These are phyloP conservation scores for Drymonia ruficornis DNA, from an alignment of 2,888 invertebrate species.

Conservation along the genomic window DNA sequence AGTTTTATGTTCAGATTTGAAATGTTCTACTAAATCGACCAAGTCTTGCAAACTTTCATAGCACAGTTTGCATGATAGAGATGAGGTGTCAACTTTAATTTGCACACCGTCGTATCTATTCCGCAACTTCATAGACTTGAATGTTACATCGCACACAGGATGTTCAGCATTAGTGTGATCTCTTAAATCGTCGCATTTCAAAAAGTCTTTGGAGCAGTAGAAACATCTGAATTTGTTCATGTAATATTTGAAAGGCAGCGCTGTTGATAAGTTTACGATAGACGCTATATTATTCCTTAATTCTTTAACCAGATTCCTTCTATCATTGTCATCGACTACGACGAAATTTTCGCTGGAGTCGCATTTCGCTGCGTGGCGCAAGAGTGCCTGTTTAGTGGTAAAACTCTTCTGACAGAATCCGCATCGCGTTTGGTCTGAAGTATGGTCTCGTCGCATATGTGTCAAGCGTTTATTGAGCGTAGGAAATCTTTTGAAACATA, in stretches of 20 bases:
- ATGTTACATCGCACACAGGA: constrained; percentile 60
- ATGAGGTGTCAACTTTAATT: constrained; percentile 66
- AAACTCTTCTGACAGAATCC: constrained; percentile 60
- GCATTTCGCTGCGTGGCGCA: constrained; percentile 63
- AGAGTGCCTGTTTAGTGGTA: constrained; percentile 59
- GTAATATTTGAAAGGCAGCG: constrained; percentile 69
- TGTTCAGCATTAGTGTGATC: constrained; percentile 62
- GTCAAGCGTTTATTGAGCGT: constrained; percentile 53
- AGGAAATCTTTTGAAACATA: constrained; percentile 63
- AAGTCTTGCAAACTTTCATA: constrained; percentile 48
- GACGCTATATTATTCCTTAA: constrained; percentile 59
- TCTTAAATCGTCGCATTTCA: constrained; percentile 59
- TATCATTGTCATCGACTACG: constrained; percentile 40
- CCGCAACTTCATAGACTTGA: constrained; percentile 60
- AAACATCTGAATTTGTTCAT: constrained; percentile 70
- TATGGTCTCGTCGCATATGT: constrained; percentile 65
- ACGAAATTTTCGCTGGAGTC: constrained; percentile 27
- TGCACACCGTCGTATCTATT: constrained; percentile 60
- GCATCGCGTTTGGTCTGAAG: constrained; percentile 49
- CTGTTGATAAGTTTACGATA: constrained; percentile 68
- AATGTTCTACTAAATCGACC: constrained; percentile 51
- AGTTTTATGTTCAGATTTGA: constrained; percentile 50
- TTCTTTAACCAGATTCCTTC: constrained; percentile 50
- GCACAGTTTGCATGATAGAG: constrained; percentile 62
- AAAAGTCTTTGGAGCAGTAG: constrained; percentile 69